Evolutionary conservation across 1,140 invertebrate genomes (phyloP), one percentile per base, ranked within the genome.

Genomic region (Conopomorpha cramerella): DNA sequence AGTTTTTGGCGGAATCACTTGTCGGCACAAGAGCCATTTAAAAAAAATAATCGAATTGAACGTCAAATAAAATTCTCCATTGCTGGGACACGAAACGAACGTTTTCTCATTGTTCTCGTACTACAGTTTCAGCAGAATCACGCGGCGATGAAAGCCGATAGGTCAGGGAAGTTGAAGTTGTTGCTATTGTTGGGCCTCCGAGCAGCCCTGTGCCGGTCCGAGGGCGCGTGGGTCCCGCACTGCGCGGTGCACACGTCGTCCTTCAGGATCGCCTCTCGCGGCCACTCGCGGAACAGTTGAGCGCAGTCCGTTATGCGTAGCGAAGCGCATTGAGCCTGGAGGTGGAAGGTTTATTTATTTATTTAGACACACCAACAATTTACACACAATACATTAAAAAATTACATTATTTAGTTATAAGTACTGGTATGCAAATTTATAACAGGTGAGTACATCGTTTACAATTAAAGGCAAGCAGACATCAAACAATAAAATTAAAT

Each of bases 231-330:
- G 51, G 27, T 86, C 10, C 88, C 87, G 55, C 93, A 96, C 73
- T 96, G 93, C 1, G 92, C 90, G 10, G 90, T 89, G 66, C 93
- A 96, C 0, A 95, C 90, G 47, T 92, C 90, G 51, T 96, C 93
- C 2, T 85, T 81, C 13, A 92, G 61, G 13, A 96, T 89, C 0
- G 87, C 87, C 30, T 93, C 90, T 26, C 86, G 82, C 15, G 89
- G 85, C 68, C 90, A 92, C 68, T 93, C 90, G 15, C 87, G 81
- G 15, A 91, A 72, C 18, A 95, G 78, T 46, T 91, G 86, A 23
- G 84, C 85, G 62, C 93, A 96, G 61, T 94, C 91, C 7, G 91
- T 92, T 33, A 96, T 88, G 43, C 91, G 84, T 10, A 95, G 71
- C 0, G 93, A 95, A 17, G 92, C 92, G 60, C 93, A 96, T 58